phyloP scores from a whole-genome alignment of 2,113 vertebrate species.

The Microtus pennsylvanicus region DNA sequence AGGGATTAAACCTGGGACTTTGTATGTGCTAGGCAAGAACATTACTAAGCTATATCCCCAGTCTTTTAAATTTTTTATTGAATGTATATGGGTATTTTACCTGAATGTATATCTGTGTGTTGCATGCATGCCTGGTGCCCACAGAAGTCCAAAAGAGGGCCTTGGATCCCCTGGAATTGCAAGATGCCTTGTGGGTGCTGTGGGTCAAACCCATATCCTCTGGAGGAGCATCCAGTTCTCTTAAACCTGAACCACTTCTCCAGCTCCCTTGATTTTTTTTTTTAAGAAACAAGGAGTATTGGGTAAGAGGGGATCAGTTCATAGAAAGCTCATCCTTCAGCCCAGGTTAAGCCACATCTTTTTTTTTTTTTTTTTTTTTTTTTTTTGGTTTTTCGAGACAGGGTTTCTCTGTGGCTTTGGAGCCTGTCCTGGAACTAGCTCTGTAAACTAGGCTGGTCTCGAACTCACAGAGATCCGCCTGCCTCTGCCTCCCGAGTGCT shows the following conservation, averaged over 20 bases:
- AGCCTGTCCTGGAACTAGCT: too few species aligned
- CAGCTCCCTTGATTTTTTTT: not conserved
- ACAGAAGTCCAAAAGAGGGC: not conserved
- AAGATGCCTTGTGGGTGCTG: not conserved
- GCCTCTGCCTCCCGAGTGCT: too few species aligned
- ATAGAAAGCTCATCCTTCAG: fast-evolving
- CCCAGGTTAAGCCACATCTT: too few species aligned
- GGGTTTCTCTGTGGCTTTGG: too few species aligned
- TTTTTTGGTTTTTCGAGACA: too few species aligned
- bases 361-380: too few species aligned
- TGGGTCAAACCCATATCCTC: not conserved
- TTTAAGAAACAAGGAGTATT: not conserved
- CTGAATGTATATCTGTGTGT: not conserved
- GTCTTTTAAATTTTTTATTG: not conserved
- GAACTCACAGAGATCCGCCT: too few species aligned
- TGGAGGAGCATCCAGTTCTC: not conserved
- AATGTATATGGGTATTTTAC: not conserved
- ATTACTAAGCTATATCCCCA: not conserved
- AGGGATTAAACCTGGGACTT: not conserved
- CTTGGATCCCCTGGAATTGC: not conserved
- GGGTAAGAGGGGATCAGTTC: not conserved
- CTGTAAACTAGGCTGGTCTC: too few species aligned
- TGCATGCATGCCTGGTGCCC: not conserved
- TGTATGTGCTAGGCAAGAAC: not conserved
- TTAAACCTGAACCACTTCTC: not conserved